phyloP scores from a whole-genome alignment of 2,888 invertebrate genomes.

The Netelia inedita region DNA sequence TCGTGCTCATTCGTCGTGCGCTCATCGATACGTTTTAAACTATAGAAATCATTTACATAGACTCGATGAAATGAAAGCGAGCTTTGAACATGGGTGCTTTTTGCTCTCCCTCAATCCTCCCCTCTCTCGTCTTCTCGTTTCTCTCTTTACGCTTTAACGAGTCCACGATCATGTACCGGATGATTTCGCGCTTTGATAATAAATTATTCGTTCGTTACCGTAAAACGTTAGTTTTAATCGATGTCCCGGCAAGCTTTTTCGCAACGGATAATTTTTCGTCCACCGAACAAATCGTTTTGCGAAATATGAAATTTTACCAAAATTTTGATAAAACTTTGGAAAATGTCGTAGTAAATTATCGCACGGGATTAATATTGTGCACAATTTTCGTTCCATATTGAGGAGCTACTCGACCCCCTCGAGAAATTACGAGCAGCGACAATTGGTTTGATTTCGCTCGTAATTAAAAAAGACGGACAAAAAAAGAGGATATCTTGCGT shows the following conservation, averaged over 20 bases:
- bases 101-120: too few species aligned
- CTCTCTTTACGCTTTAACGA: not conserved
- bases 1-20: conserved; percentile 9
- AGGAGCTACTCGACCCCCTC: not conserved
- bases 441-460: not conserved
- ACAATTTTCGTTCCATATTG: not conserved
- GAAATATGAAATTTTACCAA: not conserved
- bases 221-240: conserved; percentile 14
- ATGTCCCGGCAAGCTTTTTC: conserved; percentile 6
- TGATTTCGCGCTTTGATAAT: conserved; percentile 19
- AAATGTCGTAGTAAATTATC: not conserved
- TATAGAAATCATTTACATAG: conserved; percentile 53
- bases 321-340: not conserved
- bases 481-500: not conserved
- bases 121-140: not conserved
- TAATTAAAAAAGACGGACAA: not conserved
- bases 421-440: not conserved
- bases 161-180: not conserved
- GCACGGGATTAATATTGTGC: not conserved
- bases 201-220: conserved; percentile 22
- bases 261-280: not conserved
- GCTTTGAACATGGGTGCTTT: conserved; percentile 35
- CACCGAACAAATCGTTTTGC: not conserved
- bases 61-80: conserved; percentile 27
- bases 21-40: conserved; percentile 13